Base-by-base conservation (phyloP, 2,797 vertebrate species). In the Microtus obscurus region DNA sequence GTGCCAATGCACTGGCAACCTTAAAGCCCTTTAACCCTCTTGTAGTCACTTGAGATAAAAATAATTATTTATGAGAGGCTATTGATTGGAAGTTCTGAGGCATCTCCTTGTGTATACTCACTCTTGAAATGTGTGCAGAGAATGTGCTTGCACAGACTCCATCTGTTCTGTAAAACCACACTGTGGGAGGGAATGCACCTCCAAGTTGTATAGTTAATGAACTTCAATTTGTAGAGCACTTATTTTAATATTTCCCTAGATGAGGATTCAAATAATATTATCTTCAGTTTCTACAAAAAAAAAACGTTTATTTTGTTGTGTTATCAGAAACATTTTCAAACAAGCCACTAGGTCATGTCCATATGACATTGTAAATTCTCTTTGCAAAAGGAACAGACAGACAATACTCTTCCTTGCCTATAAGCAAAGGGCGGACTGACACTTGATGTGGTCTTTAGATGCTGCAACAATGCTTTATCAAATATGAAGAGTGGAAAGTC, bases 301-400 rank as follows among this genome's bases (percentile, higher is more conserved):
- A 92, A 45, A 48, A 11, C 9, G 27, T 27, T 79, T 93, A 79
- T 89, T 95, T 98, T 97, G 85, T 76, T 17, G 59, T 67, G 29
- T 61, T 23, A 96, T 98, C 96, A 96, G 97, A 71, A 2, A 73
- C 7, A 79, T 65, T 74, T 97, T 67, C 95, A 98, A 97, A 43
- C 48, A 95, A 93, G 29, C 48, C 92, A 45, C 63, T 96, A 78
- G 53, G 96, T 97, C 69, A 94, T 86, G 40, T 91, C 78, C 94
- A 82, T 97, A 91, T 91, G 96, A 93, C 95, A 96, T 87, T 95
- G 80, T 94, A 90, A 97, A 92, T 93, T 61, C 77, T 91, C 91
- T 96, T 93, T 97, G 34, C 43, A 61, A 81, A 78, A 29, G 56
- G 40, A 45, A 23, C 10, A 61, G 73, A 69, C 13, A 40, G 25